These are phyloP conservation scores for Caenorhabditis parvicauda DNA, from an alignment of 2,888 invertebrate species.

Conservation along the genomic window DNA sequence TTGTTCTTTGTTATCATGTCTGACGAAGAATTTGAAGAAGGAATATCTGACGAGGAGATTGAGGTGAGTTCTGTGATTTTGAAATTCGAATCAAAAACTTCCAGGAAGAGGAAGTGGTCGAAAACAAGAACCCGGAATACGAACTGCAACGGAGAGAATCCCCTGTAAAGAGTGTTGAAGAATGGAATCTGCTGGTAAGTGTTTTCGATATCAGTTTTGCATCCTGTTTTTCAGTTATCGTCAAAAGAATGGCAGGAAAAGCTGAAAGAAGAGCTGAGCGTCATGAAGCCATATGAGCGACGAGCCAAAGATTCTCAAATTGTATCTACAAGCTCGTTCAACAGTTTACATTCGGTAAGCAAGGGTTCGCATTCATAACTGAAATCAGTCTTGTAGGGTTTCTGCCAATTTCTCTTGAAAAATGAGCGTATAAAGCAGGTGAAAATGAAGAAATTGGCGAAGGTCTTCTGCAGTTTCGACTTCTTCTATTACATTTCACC, in stretches of 20 bases:
- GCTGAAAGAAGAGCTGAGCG: constrained; percentile 10
- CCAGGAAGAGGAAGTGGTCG: constrained; percentile 5
- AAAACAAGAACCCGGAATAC: constrained; percentile 18
- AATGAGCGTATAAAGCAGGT: constrained; percentile 11
- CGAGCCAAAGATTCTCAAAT: constrained; percentile 12
- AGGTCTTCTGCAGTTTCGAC: constrained; percentile 24
- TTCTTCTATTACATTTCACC: constrained; percentile 20
- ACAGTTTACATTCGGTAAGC: constrained; percentile 10
- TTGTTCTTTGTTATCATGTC: too few relatives aligned
- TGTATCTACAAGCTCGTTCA: constrained; percentile 19
- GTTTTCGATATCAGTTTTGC: not conserved
- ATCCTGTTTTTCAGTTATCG: constrained; percentile 1
- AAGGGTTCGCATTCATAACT: not conserved
- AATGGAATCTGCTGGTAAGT: constrained; percentile 15
- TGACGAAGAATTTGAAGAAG: too few relatives aligned
- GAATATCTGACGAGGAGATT: too few relatives aligned
- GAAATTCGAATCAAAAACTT: too few relatives aligned
- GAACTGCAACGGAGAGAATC: constrained; percentile 24
- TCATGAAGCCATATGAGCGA: constrained; percentile 19
- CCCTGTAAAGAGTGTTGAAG: constrained; percentile 3
- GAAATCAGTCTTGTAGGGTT: constrained; percentile 13
- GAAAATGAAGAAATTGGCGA: constrained; percentile 10
- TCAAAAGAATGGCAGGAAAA: too few relatives aligned
- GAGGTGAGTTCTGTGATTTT: too few relatives aligned
- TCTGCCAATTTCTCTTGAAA: constrained; percentile 14